These are phyloP conservation scores for Mystacornis crossleyi DNA, from an alignment of 2,113 vertebrate species.

Conservation along the genomic window DNA sequence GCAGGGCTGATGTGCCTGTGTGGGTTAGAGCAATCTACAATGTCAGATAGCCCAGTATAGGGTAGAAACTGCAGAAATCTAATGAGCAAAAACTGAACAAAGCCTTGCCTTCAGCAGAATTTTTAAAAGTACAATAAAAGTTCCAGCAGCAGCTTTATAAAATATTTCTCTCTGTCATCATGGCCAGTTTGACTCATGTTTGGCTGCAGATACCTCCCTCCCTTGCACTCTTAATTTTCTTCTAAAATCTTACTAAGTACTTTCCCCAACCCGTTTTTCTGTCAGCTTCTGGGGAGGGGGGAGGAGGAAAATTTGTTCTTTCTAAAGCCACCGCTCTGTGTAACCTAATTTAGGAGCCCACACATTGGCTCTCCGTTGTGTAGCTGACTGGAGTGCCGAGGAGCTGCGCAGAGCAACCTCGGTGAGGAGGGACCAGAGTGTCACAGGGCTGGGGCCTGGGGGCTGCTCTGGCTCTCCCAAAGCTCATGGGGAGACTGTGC, in stretches of 20 bases:
- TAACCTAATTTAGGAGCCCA: background rate
- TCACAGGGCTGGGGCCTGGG: accelerated
- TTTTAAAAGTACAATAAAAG: background rate
- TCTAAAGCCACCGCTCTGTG: background rate
- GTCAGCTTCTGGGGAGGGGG: accelerated
- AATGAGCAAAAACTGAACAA: background rate
- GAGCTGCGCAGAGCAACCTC: accelerated
- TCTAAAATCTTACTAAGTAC: background rate
- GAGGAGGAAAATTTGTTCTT: background rate
- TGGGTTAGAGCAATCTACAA: background rate
- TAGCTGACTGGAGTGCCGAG: accelerated
- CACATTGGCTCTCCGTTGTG: accelerated
- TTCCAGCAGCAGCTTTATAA: background rate
- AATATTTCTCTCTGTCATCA: background rate
- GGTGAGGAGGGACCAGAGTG: background rate
- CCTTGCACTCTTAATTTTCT: background rate
- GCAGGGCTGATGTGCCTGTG: background rate
- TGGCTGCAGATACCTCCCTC: background rate
- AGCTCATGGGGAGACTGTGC: accelerated
- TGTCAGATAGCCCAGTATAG: background rate
- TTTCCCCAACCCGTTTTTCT: background rate
- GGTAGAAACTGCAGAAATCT: background rate
- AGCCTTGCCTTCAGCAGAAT: background rate
- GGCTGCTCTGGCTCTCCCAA: background rate
- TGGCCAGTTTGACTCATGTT: background rate